Base-by-base conservation (phyloP, 1,140 invertebrate species). In the Marisa cornuarietis region DNA sequence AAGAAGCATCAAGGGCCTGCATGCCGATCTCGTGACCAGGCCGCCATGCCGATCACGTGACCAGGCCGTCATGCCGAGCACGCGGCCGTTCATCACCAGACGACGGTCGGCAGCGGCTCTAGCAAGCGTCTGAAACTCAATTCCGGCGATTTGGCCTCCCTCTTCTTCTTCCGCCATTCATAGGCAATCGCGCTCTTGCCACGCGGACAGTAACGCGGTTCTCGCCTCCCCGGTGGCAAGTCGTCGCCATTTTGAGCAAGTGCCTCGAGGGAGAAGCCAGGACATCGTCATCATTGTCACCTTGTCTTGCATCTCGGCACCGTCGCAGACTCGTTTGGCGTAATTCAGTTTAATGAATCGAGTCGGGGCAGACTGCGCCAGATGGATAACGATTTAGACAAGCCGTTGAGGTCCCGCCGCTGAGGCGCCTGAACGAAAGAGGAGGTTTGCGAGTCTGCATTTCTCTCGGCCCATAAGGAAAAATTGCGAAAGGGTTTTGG, bases 161-260 rank as follows among this genome's bases (percentile, higher is more conserved):
- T 61, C 54, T 1, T 61, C 63, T 76, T 76, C 74, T 51, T 20
- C 26, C 58, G 4, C 74, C 74, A 76, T 76, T 76, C 74, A 76
- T 22, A 49, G 74, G 26, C 74, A 65, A 76, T 76, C 62, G 74
- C 18, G 74, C 61, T 31, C 42, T 76, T 4, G 63, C 31, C 74
- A 16, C 61, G 20, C 74, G 24, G 24, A 61, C 24, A 42, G 74
- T 76, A 76, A 76, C 65, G 49, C 24, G 61, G 74, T 76, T 76
- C 61, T n/a, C 24, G 24, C 11, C 22, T 66, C 74, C 74, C 62
- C 42, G 16, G 61, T 22, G 74, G 61, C 74, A 10, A 49, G 24
- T 63, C 74, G 42, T 76, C 74, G n/a, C 51, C 74, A 66, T 13
- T 22, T 63, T 76, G 62, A 76, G 58, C 42, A 63, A 31, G 31